Evolutionary conservation across 2,888 invertebrate species (phyloP).

Genomic region (Acrocyrtus sp.): DNA sequence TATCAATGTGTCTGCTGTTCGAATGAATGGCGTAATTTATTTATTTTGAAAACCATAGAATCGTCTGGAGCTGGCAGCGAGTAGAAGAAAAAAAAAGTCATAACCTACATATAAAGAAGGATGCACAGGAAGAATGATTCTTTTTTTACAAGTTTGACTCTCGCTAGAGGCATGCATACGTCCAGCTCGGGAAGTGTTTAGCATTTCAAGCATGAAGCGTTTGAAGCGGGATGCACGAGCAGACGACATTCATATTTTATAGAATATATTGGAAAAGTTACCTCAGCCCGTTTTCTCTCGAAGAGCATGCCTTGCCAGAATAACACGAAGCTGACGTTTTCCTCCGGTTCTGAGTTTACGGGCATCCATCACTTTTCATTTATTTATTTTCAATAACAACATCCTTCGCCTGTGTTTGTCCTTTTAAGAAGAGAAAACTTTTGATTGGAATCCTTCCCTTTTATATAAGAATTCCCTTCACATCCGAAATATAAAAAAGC

Average conservation of each 20-base stretch:
- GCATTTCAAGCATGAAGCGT: constrained; percentile 24
- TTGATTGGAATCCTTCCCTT: background rate
- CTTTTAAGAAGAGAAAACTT: background rate
- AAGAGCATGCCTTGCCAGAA: background rate
- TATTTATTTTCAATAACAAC: constrained; percentile 6
- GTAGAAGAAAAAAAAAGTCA: constrained; percentile 34
- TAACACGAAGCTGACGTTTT: background rate
- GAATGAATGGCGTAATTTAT: constrained; percentile 39
- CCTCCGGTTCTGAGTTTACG: background rate
- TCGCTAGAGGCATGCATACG: background rate
- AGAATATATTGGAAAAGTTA: background rate
- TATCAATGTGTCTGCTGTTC: constrained; percentile 34
- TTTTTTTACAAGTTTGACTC: background rate
- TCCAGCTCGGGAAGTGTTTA: constrained; percentile 15
- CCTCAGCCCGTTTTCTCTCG: background rate
- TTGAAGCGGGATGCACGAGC: background rate
- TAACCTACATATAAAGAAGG: background rate
- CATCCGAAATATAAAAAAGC: background rate
- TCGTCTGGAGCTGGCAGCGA: constrained; percentile 26
- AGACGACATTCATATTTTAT: background rate
- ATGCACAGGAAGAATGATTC: background rate
- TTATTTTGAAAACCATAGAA: constrained; percentile 41
- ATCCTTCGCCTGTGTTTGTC: background rate
- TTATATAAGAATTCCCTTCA: background rate
- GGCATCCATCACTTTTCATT: constrained; percentile 7